These are phyloP conservation scores for Thunnus maccoyii DNA, from an alignment of 2,113 vertebrate species.

Conservation along the genomic window DNA sequence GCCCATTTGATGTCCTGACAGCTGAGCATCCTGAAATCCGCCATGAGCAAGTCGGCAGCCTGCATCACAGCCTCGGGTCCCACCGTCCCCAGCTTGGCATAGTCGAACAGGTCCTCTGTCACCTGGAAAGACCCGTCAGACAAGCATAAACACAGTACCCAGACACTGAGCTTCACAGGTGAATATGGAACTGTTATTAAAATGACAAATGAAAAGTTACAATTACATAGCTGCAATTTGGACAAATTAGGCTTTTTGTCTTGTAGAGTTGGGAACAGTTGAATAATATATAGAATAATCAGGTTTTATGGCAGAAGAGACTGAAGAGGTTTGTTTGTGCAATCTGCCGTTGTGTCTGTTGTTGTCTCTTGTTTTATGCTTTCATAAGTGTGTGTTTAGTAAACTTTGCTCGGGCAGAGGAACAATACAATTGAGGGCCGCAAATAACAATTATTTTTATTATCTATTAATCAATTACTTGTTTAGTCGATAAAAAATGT, in stretches of 20 bases:
- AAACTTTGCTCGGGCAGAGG: neutral
- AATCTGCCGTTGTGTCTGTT: neutral
- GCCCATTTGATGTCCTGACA: constrained; percentile 98
- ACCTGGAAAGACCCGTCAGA: constrained; percentile 67
- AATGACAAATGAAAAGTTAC: neutral
- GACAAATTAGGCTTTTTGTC: no score
- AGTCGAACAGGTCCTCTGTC: constrained; percentile 94
- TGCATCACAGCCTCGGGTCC: constrained; percentile 91
- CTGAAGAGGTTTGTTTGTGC: neutral
- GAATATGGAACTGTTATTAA: neutral
- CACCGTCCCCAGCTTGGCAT: constrained; percentile 86
- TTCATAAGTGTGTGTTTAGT: neutral
- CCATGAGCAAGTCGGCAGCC: constrained; percentile 96
- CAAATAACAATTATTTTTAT: no score
- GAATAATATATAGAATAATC: neutral
- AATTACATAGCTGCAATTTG: no score
- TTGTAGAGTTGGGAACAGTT: neutral
- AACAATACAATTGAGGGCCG: neutral
- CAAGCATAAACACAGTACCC: neutral
- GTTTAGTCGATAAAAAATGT: no score
- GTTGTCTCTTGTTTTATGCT: neutral
- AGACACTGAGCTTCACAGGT: neutral
- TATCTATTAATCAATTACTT: no score
- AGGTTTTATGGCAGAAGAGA: neutral
- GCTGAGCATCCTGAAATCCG: constrained; percentile 97